Conservation (phyloP, 2,797 vertebrate genomes). For the Helicolenus hilgendorfi region DNA sequence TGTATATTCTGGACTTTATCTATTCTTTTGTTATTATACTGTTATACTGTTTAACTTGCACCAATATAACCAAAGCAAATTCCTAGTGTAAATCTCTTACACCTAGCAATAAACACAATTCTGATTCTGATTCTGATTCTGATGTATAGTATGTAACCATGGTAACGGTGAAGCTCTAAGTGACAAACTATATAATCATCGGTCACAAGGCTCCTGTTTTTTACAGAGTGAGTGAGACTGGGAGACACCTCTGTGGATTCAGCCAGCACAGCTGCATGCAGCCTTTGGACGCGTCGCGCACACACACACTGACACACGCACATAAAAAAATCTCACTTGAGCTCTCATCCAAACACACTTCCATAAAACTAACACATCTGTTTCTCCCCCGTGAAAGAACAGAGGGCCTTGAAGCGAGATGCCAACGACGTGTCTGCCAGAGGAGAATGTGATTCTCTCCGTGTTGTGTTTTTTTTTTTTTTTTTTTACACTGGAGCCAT, state of each 20-base stretch:
- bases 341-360: constrained; percentile 35
- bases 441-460: constrained; percentile 33
- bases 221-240: constrained; percentile 1
- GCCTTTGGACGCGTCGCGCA: neutral
- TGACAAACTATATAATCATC: constrained; percentile 34
- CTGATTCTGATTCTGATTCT: no score
- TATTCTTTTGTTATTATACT: no score
- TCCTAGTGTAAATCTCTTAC: no score
- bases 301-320: neutral
- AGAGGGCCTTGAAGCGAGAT: constrained; percentile 50
- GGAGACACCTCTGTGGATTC: constrained; percentile 43
- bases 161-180: constrained; percentile 4
- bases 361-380: constrained; percentile 64
- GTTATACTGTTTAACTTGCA: no score
- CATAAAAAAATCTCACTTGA: constrained; percentile 9
- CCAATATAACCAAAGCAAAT: no score
- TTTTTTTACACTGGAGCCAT: constrained; percentile 12
- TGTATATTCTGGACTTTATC: neutral
- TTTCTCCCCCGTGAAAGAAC: constrained; percentile 42
- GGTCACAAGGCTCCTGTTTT: constrained; percentile 26
- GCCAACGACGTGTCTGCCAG: constrained; percentile 26
- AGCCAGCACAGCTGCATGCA: constrained; percentile 25
- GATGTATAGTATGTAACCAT: constrained; percentile 3
- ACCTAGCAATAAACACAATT: no score
- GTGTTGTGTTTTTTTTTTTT: constrained; percentile 5